Conservation (phyloP, 2,797 vertebrate species). For the Synanceia verrucosa region DNA sequence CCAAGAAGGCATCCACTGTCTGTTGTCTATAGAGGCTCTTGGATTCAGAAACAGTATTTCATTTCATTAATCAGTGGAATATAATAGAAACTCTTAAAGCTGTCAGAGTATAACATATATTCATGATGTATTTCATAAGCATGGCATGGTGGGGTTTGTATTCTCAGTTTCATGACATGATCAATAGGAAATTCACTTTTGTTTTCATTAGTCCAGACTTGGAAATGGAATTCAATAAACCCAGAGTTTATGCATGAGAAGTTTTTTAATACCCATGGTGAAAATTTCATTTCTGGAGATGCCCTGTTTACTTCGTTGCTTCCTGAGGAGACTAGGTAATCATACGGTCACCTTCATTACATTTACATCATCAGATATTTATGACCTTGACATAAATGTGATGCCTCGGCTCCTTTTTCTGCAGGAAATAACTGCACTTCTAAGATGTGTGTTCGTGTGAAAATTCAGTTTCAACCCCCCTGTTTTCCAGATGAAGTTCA, state of each 20-base stretch:
- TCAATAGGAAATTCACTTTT: background rate
- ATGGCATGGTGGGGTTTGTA: background rate
- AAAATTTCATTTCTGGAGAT: background rate
- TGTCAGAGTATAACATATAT: conserved; percentile 6
- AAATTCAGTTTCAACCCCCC: background rate
- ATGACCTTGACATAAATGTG: background rate
- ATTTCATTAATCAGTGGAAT: conserved; percentile 29
- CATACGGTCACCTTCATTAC: background rate
- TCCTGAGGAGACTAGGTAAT: background rate
- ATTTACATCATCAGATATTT: background rate
- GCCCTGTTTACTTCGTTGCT: background rate
- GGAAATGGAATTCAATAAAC: background rate
- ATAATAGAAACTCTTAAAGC: background rate
- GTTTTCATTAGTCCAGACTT: background rate
- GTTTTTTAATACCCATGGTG: background rate
- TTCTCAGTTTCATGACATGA: background rate
- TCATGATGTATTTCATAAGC: conserved; percentile 4
- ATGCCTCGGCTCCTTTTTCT: background rate
- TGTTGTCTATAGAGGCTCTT: background rate
- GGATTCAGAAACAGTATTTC: conserved; percentile 8
- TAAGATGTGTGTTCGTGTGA: background rate
- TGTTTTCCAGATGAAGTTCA: conserved; percentile 84
- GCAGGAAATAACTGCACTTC: background rate
- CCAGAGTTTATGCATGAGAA: background rate
- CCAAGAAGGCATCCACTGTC: conserved; percentile 11